These are phyloP conservation scores for Polypedilum pembai DNA, from an alignment of 1,140 invertebrate species.

Conservation along the genomic window DNA sequence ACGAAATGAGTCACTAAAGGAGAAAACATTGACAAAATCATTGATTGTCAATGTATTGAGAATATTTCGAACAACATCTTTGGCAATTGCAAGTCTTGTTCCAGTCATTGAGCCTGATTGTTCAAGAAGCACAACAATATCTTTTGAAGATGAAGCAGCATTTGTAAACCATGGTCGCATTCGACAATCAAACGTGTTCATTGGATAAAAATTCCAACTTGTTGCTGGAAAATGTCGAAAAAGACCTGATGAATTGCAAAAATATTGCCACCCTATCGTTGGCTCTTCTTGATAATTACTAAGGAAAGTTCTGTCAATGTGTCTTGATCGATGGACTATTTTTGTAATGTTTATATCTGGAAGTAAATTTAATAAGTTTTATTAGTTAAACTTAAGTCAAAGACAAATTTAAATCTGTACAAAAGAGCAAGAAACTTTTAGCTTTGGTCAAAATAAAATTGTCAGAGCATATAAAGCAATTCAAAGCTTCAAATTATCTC, in stretches of 20 bases:
- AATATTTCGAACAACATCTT: conserved; percentile 74
- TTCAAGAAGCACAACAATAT: conserved; percentile 79
- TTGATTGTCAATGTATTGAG: conserved; percentile 83
- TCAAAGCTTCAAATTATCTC: too few species aligned
- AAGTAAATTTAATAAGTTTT: not conserved
- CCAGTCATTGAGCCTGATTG: conserved; percentile 85
- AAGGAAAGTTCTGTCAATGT: conserved; percentile 61
- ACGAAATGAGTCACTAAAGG: conserved; percentile 40
- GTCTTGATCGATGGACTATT: conserved; percentile 46
- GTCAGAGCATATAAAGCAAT: not conserved
- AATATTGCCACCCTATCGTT: conserved; percentile 76
- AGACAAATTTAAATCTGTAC: too few species aligned
- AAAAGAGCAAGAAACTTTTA: too few species aligned
- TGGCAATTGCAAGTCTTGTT: conserved; percentile 72
- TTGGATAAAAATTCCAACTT: conserved; percentile 44
- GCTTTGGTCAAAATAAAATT: not conserved
- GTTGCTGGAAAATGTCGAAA: conserved; percentile 54
- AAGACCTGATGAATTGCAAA: conserved; percentile 73
- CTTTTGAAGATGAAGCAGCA: conserved; percentile 78
- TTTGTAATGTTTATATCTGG: not conserved
- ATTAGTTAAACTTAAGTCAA: not conserved
- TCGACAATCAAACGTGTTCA: conserved; percentile 66
- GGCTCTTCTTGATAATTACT: conserved; percentile 65
- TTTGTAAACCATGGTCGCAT: conserved; percentile 75
- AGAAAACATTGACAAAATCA: conserved; percentile 81